Conservation (phyloP, 2,113 vertebrate species). For the Orthonyx spaldingii region DNA sequence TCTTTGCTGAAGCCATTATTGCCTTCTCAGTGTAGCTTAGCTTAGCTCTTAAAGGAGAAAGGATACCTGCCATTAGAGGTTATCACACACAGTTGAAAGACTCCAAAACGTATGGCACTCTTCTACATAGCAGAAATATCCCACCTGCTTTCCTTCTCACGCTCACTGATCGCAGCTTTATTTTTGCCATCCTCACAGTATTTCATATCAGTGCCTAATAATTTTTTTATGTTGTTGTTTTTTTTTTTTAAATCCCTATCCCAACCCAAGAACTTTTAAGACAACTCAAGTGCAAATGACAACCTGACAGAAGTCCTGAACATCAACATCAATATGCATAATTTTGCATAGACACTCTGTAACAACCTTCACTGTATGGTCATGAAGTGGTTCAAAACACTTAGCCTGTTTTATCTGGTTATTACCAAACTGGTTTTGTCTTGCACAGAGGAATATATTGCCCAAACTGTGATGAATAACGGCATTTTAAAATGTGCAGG, state of each 20-base stretch:
- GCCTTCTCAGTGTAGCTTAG: conserved; percentile 30
- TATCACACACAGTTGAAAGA: conserved; percentile 32
- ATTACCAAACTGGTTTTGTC: not conserved
- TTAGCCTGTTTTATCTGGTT: not conserved
- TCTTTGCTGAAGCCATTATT: conserved; percentile 60
- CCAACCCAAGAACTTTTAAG: conserved; percentile 43
- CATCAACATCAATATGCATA: not conserved
- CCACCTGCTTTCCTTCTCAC: not conserved
- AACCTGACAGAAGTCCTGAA: conserved; percentile 28
- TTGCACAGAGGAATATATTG: not conserved
- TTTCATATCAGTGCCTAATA: not conserved
- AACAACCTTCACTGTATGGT: conserved; percentile 22
- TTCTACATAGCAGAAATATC: not conserved
- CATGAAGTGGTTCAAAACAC: not conserved
- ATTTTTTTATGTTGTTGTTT: not conserved
- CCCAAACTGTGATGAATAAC: not conserved
- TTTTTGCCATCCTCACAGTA: not conserved
- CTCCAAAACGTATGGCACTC: not conserved
- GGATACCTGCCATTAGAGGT: conserved; percentile 41
- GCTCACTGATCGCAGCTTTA: not conserved
- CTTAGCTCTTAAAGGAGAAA: conserved; percentile 35
- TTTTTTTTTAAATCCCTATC: not conserved
- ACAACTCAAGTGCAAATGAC: conserved; percentile 28
- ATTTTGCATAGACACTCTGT: conserved; percentile 6
- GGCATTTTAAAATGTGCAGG: not conserved